Conservation (phyloP, 2,113 vertebrate species). For the Myiagra hebetior region DNA sequence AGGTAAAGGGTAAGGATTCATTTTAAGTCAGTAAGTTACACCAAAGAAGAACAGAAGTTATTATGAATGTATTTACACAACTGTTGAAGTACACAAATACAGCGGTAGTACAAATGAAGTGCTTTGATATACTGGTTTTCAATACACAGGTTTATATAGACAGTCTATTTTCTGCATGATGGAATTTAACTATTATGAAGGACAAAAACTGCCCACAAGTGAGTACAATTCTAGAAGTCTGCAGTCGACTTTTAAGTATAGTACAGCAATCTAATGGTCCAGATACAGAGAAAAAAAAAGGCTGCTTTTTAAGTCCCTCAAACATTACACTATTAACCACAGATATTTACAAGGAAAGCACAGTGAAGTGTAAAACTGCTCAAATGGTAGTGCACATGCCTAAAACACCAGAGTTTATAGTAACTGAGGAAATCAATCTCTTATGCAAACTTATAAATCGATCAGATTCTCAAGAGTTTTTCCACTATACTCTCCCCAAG, state of each 20-base stretch:
- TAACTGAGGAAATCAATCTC: conserved; percentile 18
- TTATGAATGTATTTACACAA: conserved; percentile 94
- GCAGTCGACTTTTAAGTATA: conserved; percentile 59
- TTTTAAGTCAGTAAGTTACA: conserved; percentile 14
- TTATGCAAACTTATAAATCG: not conserved
- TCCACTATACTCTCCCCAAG: not conserved
- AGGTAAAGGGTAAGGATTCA: not conserved
- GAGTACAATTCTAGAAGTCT: conserved; percentile 54
- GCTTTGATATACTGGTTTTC: conserved; percentile 67
- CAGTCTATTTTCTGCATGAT: conserved; percentile 24
- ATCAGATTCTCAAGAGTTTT: not conserved
- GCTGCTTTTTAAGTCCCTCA: conserved; percentile 47
- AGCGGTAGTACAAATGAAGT: conserved; percentile 84
- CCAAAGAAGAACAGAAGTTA: conserved; percentile 75
- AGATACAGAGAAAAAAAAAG: conserved; percentile 58
- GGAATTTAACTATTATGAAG: conserved; percentile 48
- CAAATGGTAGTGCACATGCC: conserved; percentile 48
- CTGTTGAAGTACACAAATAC: conserved; percentile 89
- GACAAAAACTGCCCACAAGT: conserved; percentile 31
- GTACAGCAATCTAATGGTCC: conserved; percentile 57
- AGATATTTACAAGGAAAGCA: conserved; percentile 66
- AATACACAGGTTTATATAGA: conserved; percentile 69
- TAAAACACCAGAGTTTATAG: conserved; percentile 35
- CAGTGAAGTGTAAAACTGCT: conserved; percentile 30
- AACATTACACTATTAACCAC: conserved; percentile 40